Base-by-base conservation (phyloP, 2,888 invertebrate genomes). In the Drosophila nigritarsus region DNA sequence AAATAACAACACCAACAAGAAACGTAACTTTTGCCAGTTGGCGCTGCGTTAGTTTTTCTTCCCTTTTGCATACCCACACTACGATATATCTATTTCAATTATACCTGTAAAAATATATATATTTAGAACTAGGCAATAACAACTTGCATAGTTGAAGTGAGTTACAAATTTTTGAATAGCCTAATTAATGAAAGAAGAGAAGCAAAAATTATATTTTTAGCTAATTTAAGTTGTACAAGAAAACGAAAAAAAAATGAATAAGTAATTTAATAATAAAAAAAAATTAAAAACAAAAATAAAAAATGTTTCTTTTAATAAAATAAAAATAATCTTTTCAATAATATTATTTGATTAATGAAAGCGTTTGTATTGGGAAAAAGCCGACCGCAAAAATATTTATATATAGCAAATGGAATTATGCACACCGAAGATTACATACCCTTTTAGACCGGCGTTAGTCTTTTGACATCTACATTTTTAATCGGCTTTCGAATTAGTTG, bases 181-280 rank as follows among this genome's bases (percentile, higher is more conserved):
- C 53, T 69, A 69, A 70, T 72, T 55, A 65, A 71, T 32, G n/a
- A 59, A 40, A 66, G 55, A 59, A 72, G 50, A 62, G 18, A 72
- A 55, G 24, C 27, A 45, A 53, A 78, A 75, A 65, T 70, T 73
- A 40, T 87, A 84, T 74, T 82, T 87, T 81, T 75, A 89, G 78
- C 59, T 84, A 89, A 60, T 58, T 61, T 85, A 88, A 85, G 85
- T 74, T 85, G 58, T 73, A 76, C 40, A 82, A 70, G 55, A 72
- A 70, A 67, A 73, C 15, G 55, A 65, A 45, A 50, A 66, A 75
- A 73, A 75, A 51, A 73, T 45, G 34, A 30, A 56, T 63, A 58
- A 40, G n/a, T 56, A 65, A 71, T 48, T 75, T 65, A 63, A 73
- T 60, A 68, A 73, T 70, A 75, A 80, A 75, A 45, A 66, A 62